These are phyloP conservation scores for Agrotis ipsilon DNA, from an alignment of 2,888 invertebrate species.

Conservation along the genomic window DNA sequence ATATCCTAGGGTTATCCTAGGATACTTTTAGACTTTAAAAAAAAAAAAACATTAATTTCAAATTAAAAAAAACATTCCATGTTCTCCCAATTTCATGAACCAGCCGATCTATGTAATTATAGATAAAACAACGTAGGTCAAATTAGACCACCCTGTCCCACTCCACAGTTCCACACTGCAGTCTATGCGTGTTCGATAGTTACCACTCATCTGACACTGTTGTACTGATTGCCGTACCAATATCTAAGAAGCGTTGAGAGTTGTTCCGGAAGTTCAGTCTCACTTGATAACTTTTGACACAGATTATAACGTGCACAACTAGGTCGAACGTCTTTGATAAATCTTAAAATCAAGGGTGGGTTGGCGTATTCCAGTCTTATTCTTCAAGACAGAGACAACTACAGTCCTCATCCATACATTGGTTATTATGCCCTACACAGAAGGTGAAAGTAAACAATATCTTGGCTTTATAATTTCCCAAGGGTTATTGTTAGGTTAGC, in stretches of 20 bases:
- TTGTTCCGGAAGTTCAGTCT: background rate
- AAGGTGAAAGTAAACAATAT: no score
- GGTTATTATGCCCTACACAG: no score
- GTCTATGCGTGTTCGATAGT: background rate
- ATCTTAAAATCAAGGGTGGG: background rate
- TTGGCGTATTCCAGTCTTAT: background rate
- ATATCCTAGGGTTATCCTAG: no score
- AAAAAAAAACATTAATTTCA: no score
- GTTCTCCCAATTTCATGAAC: no score
- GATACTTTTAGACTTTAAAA: no score
- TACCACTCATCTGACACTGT: background rate
- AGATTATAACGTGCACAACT: background rate
- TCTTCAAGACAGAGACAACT: no score
- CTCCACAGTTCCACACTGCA: background rate
- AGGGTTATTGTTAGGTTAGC: no score
- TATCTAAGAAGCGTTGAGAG: background rate
- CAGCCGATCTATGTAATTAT: no score
- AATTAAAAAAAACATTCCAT: no score
- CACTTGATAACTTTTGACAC: background rate
- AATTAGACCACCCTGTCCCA: background rate
- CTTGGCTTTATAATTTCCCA: no score
- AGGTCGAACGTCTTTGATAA: background rate
- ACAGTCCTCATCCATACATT: no score
- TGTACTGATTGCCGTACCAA: background rate
- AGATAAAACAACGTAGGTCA: background rate